A percentile compares a stretch with the other conserved stretches of the same genome.
phyloP scores from a whole-genome alignment of 35 echinoderm and acorn worm genomes.

The Lytechinus variegatus region DNA sequence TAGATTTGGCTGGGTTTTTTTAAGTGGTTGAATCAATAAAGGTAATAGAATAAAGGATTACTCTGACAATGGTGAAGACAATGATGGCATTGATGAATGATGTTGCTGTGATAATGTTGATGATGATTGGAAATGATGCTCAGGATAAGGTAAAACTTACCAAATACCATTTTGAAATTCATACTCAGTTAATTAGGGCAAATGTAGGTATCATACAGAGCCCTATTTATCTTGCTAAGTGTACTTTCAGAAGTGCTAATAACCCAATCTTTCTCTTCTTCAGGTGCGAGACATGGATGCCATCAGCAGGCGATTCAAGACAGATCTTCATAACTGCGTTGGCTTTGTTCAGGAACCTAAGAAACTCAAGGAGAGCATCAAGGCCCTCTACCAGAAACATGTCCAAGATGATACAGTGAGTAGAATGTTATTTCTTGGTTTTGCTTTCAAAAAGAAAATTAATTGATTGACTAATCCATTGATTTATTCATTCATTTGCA shows the following conservation, averaged over 20 bases:
- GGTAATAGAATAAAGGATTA: background rate
- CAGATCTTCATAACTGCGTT: slow-evolving; percentile 97
- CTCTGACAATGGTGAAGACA: background rate
- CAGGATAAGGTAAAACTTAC: no score
- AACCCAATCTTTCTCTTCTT: background rate
- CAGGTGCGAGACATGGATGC: slow-evolving; percentile 93
- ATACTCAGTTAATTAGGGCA: background rate
- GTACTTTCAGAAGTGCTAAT: background rate
- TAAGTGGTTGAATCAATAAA: background rate
- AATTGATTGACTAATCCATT: no score
- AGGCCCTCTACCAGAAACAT: slow-evolving; percentile 97
- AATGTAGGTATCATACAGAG: background rate
- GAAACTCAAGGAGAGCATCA: slow-evolving; percentile 99
- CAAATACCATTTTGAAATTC: background rate
- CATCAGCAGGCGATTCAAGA: slow-evolving; percentile 90
- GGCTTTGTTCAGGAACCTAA: slow-evolving; percentile 95
- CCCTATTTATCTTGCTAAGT: background rate
- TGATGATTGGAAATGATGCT: background rate
- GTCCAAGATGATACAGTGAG: slow-evolving; percentile 99
- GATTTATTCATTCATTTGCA: no score
- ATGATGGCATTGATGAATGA: background rate
- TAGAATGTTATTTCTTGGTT: background rate
- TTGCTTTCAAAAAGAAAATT: no score
- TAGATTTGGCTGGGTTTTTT: no score
- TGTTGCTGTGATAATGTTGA: background rate